A percentile compares a stretch with the other conserved stretches of the same genome.
Evolutionary conservation across 2,888 invertebrate species (phyloP).

Genomic region (Trachelus iudaicus): DNA sequence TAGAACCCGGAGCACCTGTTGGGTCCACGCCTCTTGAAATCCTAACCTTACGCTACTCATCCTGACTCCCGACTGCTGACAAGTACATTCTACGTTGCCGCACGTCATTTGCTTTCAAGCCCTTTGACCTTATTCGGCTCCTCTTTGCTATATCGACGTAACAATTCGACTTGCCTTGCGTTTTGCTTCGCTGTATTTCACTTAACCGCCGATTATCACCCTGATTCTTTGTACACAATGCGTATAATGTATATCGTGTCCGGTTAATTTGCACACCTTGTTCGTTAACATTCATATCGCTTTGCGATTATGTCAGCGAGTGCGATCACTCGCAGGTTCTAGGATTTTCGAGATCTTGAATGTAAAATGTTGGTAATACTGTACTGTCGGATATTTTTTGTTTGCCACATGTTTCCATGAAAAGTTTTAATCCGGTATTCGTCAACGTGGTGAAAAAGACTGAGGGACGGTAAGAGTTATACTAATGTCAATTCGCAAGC

Average conservation of each 20-base stretch:
- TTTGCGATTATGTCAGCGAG: background rate
- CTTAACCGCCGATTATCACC: background rate
- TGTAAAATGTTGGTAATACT: background rate
- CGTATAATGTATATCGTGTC: too few species aligned
- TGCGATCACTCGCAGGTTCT: background rate
- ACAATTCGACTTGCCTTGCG: background rate
- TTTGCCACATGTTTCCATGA: background rate
- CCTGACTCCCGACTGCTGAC: background rate
- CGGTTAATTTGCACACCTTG: too few species aligned
- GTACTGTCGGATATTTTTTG: background rate
- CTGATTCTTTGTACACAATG: too few species aligned
- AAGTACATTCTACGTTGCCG: background rate
- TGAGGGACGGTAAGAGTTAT: background rate
- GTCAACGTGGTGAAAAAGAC: background rate
- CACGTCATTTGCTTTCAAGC: background rate
- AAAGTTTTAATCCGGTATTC: background rate
- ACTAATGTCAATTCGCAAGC: background rate
- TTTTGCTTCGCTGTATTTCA: background rate
- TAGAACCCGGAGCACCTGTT: background rate
- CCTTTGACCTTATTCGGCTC: background rate
- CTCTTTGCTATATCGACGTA: background rate
- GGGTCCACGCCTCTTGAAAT: slow-evolving; percentile 1
- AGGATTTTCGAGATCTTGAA: background rate
- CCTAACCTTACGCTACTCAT: background rate
- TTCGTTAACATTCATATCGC: too few species aligned